phyloP scores from a whole-genome alignment of 2,888 invertebrate species.

The Agrilus biguttatus region DNA sequence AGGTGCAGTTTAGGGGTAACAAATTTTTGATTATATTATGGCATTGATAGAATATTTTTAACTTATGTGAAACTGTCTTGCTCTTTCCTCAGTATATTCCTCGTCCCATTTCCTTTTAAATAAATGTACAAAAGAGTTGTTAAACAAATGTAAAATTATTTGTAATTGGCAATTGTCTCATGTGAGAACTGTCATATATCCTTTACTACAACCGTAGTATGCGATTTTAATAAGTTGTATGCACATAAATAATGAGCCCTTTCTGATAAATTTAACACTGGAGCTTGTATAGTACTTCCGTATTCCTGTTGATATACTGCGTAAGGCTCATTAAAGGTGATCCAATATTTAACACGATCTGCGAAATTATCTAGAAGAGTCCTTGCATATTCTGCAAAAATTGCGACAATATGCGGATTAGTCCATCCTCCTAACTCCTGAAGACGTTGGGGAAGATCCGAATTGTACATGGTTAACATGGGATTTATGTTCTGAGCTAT shows the following conservation, averaged over 20 bases:
- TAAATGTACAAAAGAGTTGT: too few species aligned
- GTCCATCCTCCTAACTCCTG: slow-evolving; percentile 30
- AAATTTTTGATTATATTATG: too few species aligned
- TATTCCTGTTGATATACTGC: slow-evolving; percentile 18
- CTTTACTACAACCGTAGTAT: slow-evolving; percentile 49
- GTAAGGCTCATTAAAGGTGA: slow-evolving; percentile 37
- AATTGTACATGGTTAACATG: slow-evolving; percentile 35
- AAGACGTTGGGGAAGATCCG: slow-evolving; percentile 38
- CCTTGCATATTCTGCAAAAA: too few species aligned
- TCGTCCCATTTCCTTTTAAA: too few species aligned
- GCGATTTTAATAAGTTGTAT: slow-evolving; percentile 48
- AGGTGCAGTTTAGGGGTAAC: too few species aligned
- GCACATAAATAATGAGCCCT: slow-evolving; percentile 44
- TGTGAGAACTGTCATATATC: too few species aligned
- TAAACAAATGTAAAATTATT: too few species aligned
- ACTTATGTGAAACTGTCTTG: too few species aligned
- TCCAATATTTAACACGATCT: slow-evolving; percentile 30
- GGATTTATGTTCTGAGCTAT: slow-evolving; percentile 37
- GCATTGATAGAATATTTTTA: too few species aligned
- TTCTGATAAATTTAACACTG: slow-evolving; percentile 30
- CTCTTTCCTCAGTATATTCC: too few species aligned
- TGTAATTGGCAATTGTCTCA: too few species aligned
- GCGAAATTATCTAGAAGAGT: slow-evolving; percentile 23
- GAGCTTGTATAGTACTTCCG: slow-evolving; percentile 18
- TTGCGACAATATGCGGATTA: too few species aligned